A percentile compares a stretch with the other conserved stretches of the same genome.
These are phyloP conservation scores for Nasonovia ribisnigri DNA, from an alignment of 2,888 invertebrate species.

Conservation along the genomic window DNA sequence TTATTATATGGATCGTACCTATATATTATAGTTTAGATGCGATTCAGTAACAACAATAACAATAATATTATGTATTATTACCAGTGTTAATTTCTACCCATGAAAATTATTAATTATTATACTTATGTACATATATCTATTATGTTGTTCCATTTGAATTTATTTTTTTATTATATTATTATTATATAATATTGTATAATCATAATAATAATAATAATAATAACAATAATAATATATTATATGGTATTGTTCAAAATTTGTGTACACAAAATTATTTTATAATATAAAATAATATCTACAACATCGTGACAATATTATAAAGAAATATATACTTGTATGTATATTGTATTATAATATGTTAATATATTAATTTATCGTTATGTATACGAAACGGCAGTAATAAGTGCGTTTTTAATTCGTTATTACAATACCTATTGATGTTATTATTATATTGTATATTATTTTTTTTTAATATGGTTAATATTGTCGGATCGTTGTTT, in stretches of 20 bases:
- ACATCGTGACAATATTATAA: background rate
- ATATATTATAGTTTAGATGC: background rate
- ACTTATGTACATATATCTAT: background rate
- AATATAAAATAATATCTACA: background rate
- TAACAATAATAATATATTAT: too few relatives aligned
- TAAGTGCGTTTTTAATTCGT: background rate
- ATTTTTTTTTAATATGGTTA: background rate
- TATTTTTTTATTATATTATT: constrained; percentile 23
- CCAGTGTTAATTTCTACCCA: background rate
- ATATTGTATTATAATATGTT: constrained; percentile 1
- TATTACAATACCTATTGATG: background rate
- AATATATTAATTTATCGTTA: background rate
- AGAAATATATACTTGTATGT: background rate
- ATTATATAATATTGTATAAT: background rate
- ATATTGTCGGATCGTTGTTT: background rate
- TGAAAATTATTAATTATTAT: background rate
- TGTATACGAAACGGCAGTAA: constrained; percentile 27
- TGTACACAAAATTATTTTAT: background rate
- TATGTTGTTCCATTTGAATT: constrained; percentile 13
- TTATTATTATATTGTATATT: background rate
- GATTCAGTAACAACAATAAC: background rate
- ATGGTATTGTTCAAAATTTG: background rate
- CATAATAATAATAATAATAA: background rate
- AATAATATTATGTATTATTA: background rate
- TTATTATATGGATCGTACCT: background rate